Base-by-base conservation (phyloP, 2,113 vertebrate species). In the Ariopsis seemanni region DNA sequence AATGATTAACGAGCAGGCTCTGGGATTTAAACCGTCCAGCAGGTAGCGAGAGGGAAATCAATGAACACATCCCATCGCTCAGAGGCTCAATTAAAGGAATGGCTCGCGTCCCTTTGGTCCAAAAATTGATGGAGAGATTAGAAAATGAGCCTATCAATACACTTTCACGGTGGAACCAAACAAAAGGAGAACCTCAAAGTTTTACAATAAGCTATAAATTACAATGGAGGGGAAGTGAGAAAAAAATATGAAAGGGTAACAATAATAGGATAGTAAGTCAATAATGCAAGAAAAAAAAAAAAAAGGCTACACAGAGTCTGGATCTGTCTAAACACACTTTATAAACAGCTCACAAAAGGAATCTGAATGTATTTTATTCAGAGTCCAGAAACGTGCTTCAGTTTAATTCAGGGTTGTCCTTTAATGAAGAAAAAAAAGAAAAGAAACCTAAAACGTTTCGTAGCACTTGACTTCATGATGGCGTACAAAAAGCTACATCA, bases 11-110 rank as follows among this genome's bases (percentile, higher is more conserved):
- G 50, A 75, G 9, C 34, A 72, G 69, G 10, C 2, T 42, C 9
- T 75, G 72, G 72, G 42, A 87, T 84, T 74, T 71, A 52, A 75
- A 48, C 22, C 58, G 71, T 83, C 71, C 83, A 78, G 85, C 88
- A 55, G 65, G 55, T 71, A 55, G 42, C 11, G 5, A 74, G 65
- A 85, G 10, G 30, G 85, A 87, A 89, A 87, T 89, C 75, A 74
- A 87, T 87, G 55, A 48, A 87, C 88, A 65, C 83, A 87, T 89
- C 83, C 79, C 82, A 89, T 87, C 71, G 65, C 72, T 79, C 65
- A n/a, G 42, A 69, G 74, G 62, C n/a, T 78, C 82, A 84, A 87
- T 89, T 57, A 89, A 80, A 86, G 55, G 53, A 84, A 72, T 15
- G 55, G 17, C 72, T 84, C n/a, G 55, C 53, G 2, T 14, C 42